Evolutionary conservation across 2,888 invertebrate species (phyloP), one percentile per base, ranked within the genome.

Genomic region (Germaria angustata): DNA sequence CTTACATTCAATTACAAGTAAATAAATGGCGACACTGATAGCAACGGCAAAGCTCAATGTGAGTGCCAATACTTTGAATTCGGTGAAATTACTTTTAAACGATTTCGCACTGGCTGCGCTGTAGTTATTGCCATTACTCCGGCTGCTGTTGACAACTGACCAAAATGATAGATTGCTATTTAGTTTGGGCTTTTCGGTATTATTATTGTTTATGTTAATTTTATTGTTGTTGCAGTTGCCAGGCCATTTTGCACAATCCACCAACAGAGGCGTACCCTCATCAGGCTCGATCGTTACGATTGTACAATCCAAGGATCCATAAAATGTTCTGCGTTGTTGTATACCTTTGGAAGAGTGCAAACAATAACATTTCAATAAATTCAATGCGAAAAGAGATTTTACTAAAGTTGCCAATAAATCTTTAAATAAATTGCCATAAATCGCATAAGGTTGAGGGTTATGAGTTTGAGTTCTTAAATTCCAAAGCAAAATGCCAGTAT

Each of bases 1-100:
- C 88, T 90, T 87, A 91, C 90, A 84, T 87, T 90, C 87, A 84
- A 82, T 84, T 81, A 87, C 84, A 69, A 91, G 86, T 69, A 91
- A 86, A 87, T 91, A 90, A 5, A 81, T 81, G 69, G 88, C 89
- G 81, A 90, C 80, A 44, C 81, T 72, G n/a, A 89, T 57, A 15
- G 86, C 87, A 22, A 76, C 51, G 24, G 85, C 65, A 15, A 91
- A 84, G 76, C 90, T 75, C 17, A 87, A 32, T 17, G 86, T 81
- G 69, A 90, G 84, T 13, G 85, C 84, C 65, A 89, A 81, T 2
- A 87, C 84, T 11, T 85, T 85, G 72, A 87, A 84, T 85, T 88
- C 86, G 22, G 85, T 82, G 49, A 86, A 87, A 34, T 87, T 63
- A 15, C 39, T 49, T 22, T 66, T 81, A 32, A 63, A 66, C 5